These are phyloP conservation scores for Eupithecia pulchellata DNA, from an alignment of 2,888 invertebrate genomes.

Conservation along the genomic window DNA sequence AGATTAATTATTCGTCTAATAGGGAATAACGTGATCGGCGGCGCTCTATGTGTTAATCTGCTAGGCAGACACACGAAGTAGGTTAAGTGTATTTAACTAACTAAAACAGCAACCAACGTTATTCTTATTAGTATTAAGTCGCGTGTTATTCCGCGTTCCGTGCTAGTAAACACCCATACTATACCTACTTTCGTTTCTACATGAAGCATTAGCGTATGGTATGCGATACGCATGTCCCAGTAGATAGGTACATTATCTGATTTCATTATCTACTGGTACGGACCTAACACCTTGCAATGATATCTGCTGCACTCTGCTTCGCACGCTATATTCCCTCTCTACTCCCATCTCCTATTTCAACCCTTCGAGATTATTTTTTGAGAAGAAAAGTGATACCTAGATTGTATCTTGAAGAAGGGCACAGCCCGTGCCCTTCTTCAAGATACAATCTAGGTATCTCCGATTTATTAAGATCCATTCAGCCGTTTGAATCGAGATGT, in stretches of 20 bases:
- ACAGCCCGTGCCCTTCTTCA: not conserved
- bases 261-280: not conserved
- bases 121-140: no score
- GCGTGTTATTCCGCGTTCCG: slow-evolving; percentile 3
- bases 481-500: no score
- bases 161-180: not conserved
- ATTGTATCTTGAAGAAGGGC: no score
- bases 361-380: not conserved
- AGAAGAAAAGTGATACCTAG: no score
- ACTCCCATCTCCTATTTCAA: not conserved
- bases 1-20: not conserved
- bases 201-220: not conserved
- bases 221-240: not conserved
- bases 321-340: not conserved
- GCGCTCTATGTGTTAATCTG: not conserved
- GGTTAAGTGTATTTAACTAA: no score
- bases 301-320: not conserved
- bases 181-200: not conserved
- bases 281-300: not conserved
- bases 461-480: not conserved
- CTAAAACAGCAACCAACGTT: not conserved
- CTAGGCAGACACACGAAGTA: no score
- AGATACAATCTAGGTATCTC: not conserved
- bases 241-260: not conserved
- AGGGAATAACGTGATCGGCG: not conserved